Evolutionary conservation across 2,888 invertebrate genomes (phyloP).

Genomic region (Heliconius charithonia): DNA sequence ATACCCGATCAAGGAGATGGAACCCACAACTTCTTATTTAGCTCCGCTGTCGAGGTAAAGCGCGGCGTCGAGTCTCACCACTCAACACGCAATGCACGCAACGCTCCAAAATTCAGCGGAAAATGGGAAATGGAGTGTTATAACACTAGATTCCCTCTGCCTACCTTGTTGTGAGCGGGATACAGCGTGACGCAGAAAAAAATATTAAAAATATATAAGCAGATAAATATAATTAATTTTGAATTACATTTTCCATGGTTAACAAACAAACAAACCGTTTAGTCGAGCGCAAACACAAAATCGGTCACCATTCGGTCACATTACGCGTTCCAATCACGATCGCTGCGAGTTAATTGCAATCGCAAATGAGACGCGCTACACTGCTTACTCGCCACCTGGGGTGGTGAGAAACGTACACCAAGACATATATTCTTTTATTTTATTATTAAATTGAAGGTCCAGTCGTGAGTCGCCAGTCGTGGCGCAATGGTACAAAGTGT

Average conservation of each 20-base stretch:
- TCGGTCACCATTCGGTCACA: conserved; percentile 48
- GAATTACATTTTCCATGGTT: not conserved
- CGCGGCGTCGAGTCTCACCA: too few relatives aligned
- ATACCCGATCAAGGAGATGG: too few relatives aligned
- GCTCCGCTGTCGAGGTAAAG: too few relatives aligned
- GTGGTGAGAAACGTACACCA: conserved; percentile 52
- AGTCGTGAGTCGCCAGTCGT: too few relatives aligned
- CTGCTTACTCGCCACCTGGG: conserved; percentile 69
- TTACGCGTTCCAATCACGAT: conserved; percentile 68
- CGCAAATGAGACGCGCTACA: conserved; percentile 74
- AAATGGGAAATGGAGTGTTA: too few relatives aligned
- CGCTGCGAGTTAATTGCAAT: conserved; percentile 75
- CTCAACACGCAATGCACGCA: too few relatives aligned
- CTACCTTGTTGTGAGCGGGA: too few relatives aligned
- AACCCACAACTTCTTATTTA: too few relatives aligned
- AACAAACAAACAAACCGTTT: conserved; percentile 15
- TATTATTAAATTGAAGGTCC: not conserved
- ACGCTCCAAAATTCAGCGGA: too few relatives aligned
- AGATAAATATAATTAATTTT: not conserved
- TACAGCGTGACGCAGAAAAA: too few relatives aligned
- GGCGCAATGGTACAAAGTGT: too few relatives aligned
- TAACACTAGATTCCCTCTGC: too few relatives aligned
- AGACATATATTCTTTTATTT: not conserved
- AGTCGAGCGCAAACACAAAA: conserved; percentile 25
- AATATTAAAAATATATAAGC: not conserved